Conservation (phyloP, 2,888 invertebrate genomes). For the Watsonalla binaria region DNA sequence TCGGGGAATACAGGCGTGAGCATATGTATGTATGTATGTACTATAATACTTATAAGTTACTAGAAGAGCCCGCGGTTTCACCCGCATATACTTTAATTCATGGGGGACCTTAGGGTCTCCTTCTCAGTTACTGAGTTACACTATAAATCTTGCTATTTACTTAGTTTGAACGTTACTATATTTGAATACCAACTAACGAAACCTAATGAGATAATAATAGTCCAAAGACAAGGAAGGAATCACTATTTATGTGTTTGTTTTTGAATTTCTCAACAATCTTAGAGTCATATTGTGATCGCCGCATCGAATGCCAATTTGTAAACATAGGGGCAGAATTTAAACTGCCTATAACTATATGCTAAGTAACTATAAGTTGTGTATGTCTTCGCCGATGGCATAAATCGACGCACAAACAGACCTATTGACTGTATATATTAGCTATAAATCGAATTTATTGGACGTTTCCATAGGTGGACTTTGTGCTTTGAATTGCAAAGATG, state of each 20-base stretch:
- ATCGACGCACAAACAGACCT: slow-evolving; percentile 35
- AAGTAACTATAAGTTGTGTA: slow-evolving; percentile 11
- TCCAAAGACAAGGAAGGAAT: neutral
- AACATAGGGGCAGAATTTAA: slow-evolving; percentile 17
- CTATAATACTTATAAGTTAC: too few species aligned
- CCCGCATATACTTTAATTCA: too few species aligned
- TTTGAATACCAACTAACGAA: neutral
- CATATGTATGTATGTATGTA: too few species aligned
- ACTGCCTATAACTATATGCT: slow-evolving; percentile 16
- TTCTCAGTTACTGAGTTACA: too few species aligned
- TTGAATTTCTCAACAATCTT: neutral
- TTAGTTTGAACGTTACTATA: neutral
- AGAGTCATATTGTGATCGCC: neutral
- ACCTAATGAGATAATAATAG: neutral
- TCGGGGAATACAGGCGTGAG: too few species aligned
- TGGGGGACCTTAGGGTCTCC: too few species aligned
- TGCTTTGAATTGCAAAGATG: slow-evolving; percentile 25
- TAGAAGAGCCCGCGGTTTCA: too few species aligned
- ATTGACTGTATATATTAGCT: slow-evolving; percentile 53
- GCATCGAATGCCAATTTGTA: slow-evolving; percentile 26
- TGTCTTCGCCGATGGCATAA: slow-evolving; percentile 28
- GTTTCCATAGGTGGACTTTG: slow-evolving; percentile 14
- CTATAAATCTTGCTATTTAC: too few species aligned
- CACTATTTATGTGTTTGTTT: neutral
- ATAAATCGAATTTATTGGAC: slow-evolving; percentile 49